A percentile compares a stretch with the other conserved stretches of the same genome.
Evolutionary conservation across 2,797 vertebrate species (phyloP).

Genomic region (Myotis findleyi): DNA sequence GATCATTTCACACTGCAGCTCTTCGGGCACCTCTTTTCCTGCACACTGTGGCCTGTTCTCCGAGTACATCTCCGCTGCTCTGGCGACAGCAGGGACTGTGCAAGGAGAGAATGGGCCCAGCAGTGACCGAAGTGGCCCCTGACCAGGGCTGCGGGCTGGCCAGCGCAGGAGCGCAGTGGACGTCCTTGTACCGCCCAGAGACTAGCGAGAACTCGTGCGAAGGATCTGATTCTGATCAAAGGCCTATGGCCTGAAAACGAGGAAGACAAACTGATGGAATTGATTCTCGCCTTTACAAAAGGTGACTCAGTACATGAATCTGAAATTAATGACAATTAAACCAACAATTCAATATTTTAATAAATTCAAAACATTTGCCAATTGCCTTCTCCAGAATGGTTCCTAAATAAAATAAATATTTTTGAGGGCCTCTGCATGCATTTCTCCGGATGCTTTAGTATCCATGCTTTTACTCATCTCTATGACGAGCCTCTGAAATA

Average conservation of each 20-base stretch:
- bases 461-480: not conserved
- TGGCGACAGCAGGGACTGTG: not conserved
- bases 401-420: slow-evolving; percentile 25
- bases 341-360: slow-evolving; percentile 9
- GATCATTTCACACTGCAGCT: slow-evolving; percentile 16
- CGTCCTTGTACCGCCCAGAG: not conserved
- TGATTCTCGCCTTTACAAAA: not conserved
- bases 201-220: not conserved
- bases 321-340: slow-evolving; percentile 18
- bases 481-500: not conserved
- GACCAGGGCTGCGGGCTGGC: not conserved
- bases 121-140: not conserved
- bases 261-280: not conserved
- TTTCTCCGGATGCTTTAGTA: not conserved
- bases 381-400: not conserved
- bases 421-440: not conserved
- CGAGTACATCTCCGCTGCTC: not conserved
- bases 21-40: not conserved
- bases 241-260: not conserved
- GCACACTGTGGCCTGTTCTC: not conserved
- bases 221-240: not conserved
- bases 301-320: not conserved
- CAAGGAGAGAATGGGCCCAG: not conserved
- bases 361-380: not conserved
- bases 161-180: not conserved